Evolutionary conservation across 2,888 invertebrate species (phyloP).

Genomic region (Norana najaformis): DNA sequence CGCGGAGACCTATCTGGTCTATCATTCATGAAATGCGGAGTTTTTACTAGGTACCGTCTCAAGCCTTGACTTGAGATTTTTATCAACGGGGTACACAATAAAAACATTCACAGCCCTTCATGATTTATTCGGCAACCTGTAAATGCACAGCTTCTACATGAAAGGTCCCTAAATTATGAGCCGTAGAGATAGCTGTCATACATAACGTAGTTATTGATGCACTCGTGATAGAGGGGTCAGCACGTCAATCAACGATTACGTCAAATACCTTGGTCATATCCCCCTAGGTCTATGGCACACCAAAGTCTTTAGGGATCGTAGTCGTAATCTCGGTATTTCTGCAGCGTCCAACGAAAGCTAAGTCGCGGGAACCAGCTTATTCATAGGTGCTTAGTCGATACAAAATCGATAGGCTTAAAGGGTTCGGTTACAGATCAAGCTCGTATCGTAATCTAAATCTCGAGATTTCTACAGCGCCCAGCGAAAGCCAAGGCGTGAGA

Average conservation of each 20-base stretch:
- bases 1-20: too few species aligned
- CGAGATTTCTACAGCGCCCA: too few species aligned
- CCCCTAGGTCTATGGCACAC: not conserved
- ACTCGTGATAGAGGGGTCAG: not conserved
- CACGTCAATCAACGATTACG: not conserved
- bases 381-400: too few species aligned
- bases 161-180: not conserved
- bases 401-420: too few species aligned
- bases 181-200: not conserved
- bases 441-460: too few species aligned
- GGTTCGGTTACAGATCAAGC: too few species aligned
- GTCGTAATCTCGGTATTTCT: too few species aligned
- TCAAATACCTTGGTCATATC: not conserved
- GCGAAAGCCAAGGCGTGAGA: too few species aligned
- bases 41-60: not conserved
- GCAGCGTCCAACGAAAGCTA: too few species aligned
- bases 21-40: too few species aligned
- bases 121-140: not conserved
- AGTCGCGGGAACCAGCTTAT: too few species aligned
- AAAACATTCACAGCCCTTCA: not conserved
- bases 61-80: not conserved
- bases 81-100: not conserved
- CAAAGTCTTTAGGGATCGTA: not conserved
- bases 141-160: not conserved
- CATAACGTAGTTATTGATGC: not conserved